Evolutionary conservation across 2,113 vertebrate genomes (phyloP), one percentile per base, ranked within the genome.

Genomic region (Nycticebus coucang): DNA sequence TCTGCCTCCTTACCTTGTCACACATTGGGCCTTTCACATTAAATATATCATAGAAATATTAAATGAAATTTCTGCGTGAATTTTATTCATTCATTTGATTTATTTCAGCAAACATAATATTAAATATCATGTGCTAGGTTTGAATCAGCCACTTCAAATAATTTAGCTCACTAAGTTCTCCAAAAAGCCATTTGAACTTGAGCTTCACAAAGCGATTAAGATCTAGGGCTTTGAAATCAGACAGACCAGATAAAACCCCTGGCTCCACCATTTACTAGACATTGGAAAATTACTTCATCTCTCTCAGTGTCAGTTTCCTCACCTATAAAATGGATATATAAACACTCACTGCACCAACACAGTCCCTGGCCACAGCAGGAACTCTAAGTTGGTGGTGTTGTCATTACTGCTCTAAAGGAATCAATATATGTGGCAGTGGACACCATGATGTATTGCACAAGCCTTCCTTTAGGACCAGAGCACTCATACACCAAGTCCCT

Each of bases 41-140:
- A 79, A 86, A 64, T 78, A 81, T 72, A 53, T 33, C 69, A 72
- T 45, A 35, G 62, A 66, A 85, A 26, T 68, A 55, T 13, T 55
- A 35, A 89, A 57, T 74, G 45, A 4, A 7, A 45, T 22, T 71
- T 75, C 55, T 60, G 10, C 26, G 84, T 30, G 17, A 59, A 12
- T 92, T 97, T 79, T 57, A 82, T 21, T 68, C 28, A 68, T 77
- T 95, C 26, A 59, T 80, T 83, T 33, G 55, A 30, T 64, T 86
- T 79, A 18, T 74, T 90, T 60, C 15, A 3, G 13, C 50, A 92
- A 92, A 80, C 11, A 83, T 14, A 8, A 8, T 84, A 64, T 62
- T 78, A 64, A 92, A 41, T n/a, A 77, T 85, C 60, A 71, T 35
- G 35, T 59, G 41, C 60, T 21, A 80, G 28, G 28, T 84, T 28